Conservation (phyloP, 2,888 invertebrate genomes). For the Leptura quadrifasciata region DNA sequence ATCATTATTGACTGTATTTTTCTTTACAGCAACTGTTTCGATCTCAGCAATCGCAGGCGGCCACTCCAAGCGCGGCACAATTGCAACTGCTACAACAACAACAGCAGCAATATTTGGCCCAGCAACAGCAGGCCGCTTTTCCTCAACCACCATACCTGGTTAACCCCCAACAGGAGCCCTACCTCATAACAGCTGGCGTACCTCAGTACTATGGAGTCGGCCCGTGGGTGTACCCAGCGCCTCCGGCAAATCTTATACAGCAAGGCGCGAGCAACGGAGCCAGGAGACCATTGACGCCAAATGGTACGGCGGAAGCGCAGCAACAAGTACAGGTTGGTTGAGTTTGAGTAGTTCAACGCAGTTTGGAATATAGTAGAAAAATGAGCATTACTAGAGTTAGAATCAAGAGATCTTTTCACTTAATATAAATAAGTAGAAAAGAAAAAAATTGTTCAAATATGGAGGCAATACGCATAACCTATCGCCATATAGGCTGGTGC, state of each 20-base stretch:
- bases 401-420: background rate
- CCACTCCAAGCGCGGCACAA: slow-evolving; percentile 82
- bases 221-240: slow-evolving; percentile 92
- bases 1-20: background rate
- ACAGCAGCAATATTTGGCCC: slow-evolving; percentile 86
- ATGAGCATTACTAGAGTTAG: background rate
- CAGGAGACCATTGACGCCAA: slow-evolving; percentile 87
- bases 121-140: slow-evolving; percentile 80
- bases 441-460: too few species aligned
- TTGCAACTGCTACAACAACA: slow-evolving; percentile 87
- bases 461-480: too few species aligned
- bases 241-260: slow-evolving; percentile 81
- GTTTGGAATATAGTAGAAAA: background rate
- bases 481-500: too few species aligned
- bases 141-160: slow-evolving; percentile 88
- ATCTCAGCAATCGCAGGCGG: slow-evolving; percentile 87
- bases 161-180: slow-evolving; percentile 84
- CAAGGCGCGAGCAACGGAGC: slow-evolving; percentile 80
- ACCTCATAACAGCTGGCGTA: slow-evolving; percentile 88
- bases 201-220: slow-evolving; percentile 95
- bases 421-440: too few species aligned
- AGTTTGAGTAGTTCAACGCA: background rate
- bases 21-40: slow-evolving; percentile 90
- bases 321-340: slow-evolving; percentile 75
- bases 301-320: slow-evolving; percentile 81